Evolutionary conservation across 2,888 invertebrate genomes (phyloP).

Genomic region (Drosophila longiperda): DNA sequence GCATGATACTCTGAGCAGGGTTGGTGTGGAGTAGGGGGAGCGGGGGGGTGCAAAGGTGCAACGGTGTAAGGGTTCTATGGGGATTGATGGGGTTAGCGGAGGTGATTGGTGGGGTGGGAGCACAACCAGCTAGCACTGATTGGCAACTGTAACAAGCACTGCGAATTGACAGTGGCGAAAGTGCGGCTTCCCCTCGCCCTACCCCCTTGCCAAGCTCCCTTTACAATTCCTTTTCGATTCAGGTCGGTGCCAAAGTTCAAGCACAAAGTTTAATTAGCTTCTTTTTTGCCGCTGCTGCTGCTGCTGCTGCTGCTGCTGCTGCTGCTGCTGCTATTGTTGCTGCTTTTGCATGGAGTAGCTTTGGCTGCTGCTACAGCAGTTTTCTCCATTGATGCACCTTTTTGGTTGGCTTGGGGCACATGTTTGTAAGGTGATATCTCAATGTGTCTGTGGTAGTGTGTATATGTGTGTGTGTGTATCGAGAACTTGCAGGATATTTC

Average conservation of each 20-base stretch:
- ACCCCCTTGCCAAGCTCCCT: neutral
- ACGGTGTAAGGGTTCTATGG: neutral
- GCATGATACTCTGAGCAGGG: neutral
- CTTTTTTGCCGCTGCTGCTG: slow-evolving; percentile 44
- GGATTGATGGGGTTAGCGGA: neutral
- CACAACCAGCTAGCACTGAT: slow-evolving; percentile 14
- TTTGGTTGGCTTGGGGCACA: slow-evolving; percentile 49
- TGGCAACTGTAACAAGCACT: slow-evolving; percentile 26
- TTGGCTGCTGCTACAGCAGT: slow-evolving; percentile 45
- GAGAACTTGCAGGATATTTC: slow-evolving; percentile 65
- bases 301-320: slow-evolving; percentile 17
- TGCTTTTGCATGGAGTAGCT: slow-evolving; percentile 54
- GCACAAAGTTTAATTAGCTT: slow-evolving; percentile 79
- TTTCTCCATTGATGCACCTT: slow-evolving; percentile 76
- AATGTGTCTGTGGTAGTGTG: slow-evolving; percentile 11
- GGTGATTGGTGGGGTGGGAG: neutral
- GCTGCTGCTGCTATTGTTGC: slow-evolving; percentile 20
- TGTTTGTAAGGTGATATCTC: slow-evolving; percentile 63
- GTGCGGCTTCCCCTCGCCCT: slow-evolving; percentile 55
- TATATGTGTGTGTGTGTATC: slow-evolving; percentile 37
- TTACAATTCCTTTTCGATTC: neutral
- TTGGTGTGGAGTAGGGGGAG: neutral
- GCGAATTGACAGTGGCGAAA: slow-evolving; percentile 51
- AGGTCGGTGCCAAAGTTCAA: slow-evolving; percentile 65
- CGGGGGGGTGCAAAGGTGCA: neutral